Percentiles rank a stretch among this genome's conserved stretches.
These are phyloP conservation scores for Leptopilina drosophilae DNA, from an alignment of 2,888 invertebrate genomes.

Conservation along the genomic window DNA sequence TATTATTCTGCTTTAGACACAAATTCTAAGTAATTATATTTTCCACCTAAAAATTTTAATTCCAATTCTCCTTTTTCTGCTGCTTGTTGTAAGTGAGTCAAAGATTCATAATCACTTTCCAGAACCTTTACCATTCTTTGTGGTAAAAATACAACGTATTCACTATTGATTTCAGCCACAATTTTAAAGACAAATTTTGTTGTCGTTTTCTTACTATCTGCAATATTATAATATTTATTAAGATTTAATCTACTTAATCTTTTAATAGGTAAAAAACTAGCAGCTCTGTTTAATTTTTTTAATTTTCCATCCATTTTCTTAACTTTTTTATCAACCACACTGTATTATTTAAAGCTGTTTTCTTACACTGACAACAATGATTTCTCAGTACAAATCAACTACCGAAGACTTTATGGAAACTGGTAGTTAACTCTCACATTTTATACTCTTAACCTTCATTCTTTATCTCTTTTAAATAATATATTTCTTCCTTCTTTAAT, in stretches of 20 bases:
- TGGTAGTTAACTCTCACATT: too few relatives aligned
- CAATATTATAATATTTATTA: background rate
- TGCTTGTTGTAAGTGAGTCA: background rate
- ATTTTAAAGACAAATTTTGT: background rate
- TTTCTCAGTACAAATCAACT: too few relatives aligned
- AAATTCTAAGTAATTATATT: background rate
- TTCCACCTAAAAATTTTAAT: slow-evolving; percentile 3
- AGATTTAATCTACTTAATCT: background rate
- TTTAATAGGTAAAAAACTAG: background rate
- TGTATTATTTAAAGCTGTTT: background rate
- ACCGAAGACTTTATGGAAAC: too few relatives aligned
- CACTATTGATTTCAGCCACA: background rate
- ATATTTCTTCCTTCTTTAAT: too few relatives aligned
- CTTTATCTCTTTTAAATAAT: too few relatives aligned
- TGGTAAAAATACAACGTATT: background rate
- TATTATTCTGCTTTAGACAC: background rate
- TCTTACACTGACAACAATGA: background rate
- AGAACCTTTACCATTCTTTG: slow-evolving; percentile 3
- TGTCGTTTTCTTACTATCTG: background rate
- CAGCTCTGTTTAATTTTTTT: background rate
- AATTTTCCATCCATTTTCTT: background rate
- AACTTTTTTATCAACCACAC: background rate
- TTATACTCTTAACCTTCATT: too few relatives aligned
- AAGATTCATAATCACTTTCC: background rate
- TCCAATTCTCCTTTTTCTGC: background rate